These are phyloP conservation scores for Electrophaes corylata DNA, from an alignment of 2,888 invertebrate species.

Conservation along the genomic window DNA sequence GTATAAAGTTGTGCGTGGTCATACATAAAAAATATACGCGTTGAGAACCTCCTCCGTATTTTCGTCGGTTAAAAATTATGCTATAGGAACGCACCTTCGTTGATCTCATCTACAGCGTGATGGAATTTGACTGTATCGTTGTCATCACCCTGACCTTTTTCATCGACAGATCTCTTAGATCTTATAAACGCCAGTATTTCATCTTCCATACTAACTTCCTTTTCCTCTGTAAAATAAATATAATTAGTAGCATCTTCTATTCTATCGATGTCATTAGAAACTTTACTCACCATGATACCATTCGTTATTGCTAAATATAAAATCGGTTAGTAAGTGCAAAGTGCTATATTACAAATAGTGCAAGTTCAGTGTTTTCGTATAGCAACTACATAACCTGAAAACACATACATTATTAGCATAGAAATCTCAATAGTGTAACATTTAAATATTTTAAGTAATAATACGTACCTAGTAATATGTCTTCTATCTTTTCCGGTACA, in stretches of 20 bases:
- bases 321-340: conserved; percentile 39
- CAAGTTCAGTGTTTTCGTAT: conserved; percentile 52
- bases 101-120: conserved; percentile 65
- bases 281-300: conserved; percentile 26
- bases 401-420: conserved; percentile 11
- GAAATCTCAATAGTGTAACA: background rate
- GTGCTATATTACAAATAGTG: conserved; percentile 60
- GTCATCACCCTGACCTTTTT: conserved; percentile 15
- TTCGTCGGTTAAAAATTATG: background rate
- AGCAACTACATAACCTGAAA: conserved; percentile 74
- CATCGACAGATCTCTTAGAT: conserved; percentile 56
- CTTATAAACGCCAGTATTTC: conserved; percentile 43
- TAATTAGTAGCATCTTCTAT: conserved; percentile 4
- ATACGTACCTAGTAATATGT: conserved; percentile 49
- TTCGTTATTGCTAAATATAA: conserved; percentile 14
- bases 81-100: conserved; percentile 58
- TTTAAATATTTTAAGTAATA: background rate
- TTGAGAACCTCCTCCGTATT: too few species aligned
- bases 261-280: background rate
- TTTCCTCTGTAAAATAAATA: conserved; percentile 37
- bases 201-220: conserved; percentile 37
- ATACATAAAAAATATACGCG: too few species aligned
- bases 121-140: conserved; percentile 60
- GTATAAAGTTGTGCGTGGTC: too few species aligned
- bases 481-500: conserved; percentile 33